Base-by-base conservation (phyloP, 2,113 vertebrate species). In the Tetrax tetrax region DNA sequence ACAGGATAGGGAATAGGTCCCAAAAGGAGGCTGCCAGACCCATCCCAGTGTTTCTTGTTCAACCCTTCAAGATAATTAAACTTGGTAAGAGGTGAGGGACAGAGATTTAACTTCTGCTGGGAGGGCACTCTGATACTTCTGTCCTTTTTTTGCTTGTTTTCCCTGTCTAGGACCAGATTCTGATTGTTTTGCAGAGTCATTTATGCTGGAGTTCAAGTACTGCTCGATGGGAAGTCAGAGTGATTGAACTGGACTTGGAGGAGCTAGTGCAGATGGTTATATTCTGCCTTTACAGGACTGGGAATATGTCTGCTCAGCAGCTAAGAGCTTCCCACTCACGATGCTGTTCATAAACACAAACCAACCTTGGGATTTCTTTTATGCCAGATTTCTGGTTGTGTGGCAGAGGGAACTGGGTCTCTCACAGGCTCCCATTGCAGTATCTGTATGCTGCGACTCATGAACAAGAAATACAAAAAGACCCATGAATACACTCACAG, bases 401-500 rank as follows among this genome's bases (percentile, higher is more conserved):
- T 37, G 54, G 48, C 64, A 68, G 33, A 66, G 38, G 38, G 38
- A 18, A n/a, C 4, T 47, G 37, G 5, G 35, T 60, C 24, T 57
- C 18, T 68, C 53, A 6, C 10, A 35, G 48, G 6, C 60, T 90
- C 38, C 31, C 31, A 7, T 8, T 4, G 5, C 76, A 65, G 8
- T 31, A 60, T n/a, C 38, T 79, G 27, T 12, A 3, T 47, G 9
- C 24, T 77, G 5, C 0, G 12, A 7, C 27, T n/a, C 75, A 61
- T 22, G 11, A 64, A 51, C 8, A 50, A 66, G 43, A 53, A 61
- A 66, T 18, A 47, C 2, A 6, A n/a, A 19, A 47, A 69, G 57
- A 56, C 6, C 25, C 5, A 0, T 6, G 66, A 45, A 41, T n/a
- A 16, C 5, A 28, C 50, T 19, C 3, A 1, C 35, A 70, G 35